These are phyloP conservation scores for Seriola dumerili DNA, from an alignment of 2,113 vertebrate species.

Conservation along the genomic window DNA sequence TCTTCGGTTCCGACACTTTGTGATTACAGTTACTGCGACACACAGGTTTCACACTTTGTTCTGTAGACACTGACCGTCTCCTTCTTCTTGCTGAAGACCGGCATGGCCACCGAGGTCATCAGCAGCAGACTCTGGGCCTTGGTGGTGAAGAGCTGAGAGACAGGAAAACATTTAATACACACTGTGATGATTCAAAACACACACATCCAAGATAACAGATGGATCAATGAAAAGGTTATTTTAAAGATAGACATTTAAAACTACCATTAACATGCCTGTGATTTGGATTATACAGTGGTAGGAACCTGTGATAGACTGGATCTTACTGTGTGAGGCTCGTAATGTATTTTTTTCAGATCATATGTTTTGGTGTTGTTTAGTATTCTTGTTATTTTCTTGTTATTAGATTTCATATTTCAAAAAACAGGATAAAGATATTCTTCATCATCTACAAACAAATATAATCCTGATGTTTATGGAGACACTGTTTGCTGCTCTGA, in stretches of 20 bases:
- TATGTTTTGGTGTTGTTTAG: background rate
- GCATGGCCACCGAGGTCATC: conserved; percentile 98
- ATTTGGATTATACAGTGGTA: no score
- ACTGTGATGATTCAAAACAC: background rate
- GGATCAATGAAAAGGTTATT: no score
- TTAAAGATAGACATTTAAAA: background rate
- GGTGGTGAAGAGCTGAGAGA: conserved; percentile 88
- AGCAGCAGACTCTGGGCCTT: conserved; percentile 92
- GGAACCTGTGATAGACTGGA: no score
- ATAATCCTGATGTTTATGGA: background rate
- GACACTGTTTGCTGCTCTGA: background rate
- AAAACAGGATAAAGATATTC: no score
- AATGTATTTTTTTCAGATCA: no score
- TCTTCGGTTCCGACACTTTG: no score
- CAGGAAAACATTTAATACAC: background rate
- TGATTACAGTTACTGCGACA: no score
- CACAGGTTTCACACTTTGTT: no score
- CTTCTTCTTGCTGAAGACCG: conserved; percentile 98
- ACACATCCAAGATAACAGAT: background rate
- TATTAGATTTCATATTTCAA: background rate
- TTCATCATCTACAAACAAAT: background rate
- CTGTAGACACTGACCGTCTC: conserved; percentile 89
- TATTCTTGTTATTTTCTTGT: background rate
- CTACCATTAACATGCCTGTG: no score
- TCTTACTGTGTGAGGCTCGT: background rate